Base-by-base conservation (phyloP, 2,113 vertebrate genomes). In the Paramormyrops kingsleyae region DNA sequence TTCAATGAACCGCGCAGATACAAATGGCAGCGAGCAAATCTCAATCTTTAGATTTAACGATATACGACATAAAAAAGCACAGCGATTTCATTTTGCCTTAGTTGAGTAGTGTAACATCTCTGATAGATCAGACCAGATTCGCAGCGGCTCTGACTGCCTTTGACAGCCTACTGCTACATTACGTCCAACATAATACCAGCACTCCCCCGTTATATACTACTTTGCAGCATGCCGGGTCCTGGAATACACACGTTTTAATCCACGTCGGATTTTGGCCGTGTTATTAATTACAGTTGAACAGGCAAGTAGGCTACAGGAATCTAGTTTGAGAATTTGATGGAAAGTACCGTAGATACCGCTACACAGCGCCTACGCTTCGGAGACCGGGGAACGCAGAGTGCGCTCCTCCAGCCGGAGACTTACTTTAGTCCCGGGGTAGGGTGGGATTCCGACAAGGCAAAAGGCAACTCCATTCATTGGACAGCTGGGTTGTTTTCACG, bases 401-500 rank as follows among this genome's bases (percentile, higher is more conserved):
- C 9, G 49, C 31, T 52, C n/a, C 17, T 6, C 19, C 66, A 90
- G 90, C 4, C 2, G 59, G 24, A 35, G 87, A 95, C 95, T 95
- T 96, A 97, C 96, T 93, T 94, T 93, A 90, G 92, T 88, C 91
- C 95, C 94, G 91, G 95, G 91, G 88, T 93, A 94, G 90, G 97
- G 97, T n/a, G 97, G 97, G 93, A 97, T 97, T 94, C 98, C 97
- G 96, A 99, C 97, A 94, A 98, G 97, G 95, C 97, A 98, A 93
- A 98, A 98, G 91, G 97, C 95, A 95, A 98, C 97, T 96, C 97
- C 98, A 98, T 98, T 98, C 98, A 99, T 98, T 96, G 94, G 96
- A 89, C 89, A 92, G 92, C 90, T 90, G 88, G 90, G 93, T 92
- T 92, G 91, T 88, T 91, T 90, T 88, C 91, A 0, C 91, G 91